Base-by-base conservation (phyloP, 2,113 vertebrate species). In the Lepus timidus region DNA sequence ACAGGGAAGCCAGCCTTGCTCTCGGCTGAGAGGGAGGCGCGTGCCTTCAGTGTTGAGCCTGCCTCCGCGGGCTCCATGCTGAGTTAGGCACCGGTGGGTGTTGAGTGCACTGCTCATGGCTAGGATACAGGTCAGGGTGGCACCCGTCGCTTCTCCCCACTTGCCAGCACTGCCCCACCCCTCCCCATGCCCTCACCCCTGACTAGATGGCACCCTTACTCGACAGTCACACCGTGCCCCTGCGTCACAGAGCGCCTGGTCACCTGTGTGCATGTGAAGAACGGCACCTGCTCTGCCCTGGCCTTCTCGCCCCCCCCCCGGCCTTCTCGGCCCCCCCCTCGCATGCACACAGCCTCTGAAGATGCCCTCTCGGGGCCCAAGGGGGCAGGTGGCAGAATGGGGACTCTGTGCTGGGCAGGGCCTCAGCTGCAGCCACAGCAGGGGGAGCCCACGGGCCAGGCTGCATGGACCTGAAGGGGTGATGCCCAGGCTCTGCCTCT, bases 281-380 rank as follows among this genome's bases (percentile, higher is more conserved):
- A 3, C 22, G 7, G 17, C 39, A 13, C 55, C 58, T 44, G 27
- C 80, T 9, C 36, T 33, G 31, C 13, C n/a, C 27, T 3, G 10
- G 9, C 4, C 1, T 2, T 10, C 70, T 36, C 1, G 0, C 33
- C 33, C 33, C 33, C 33, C 22, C 13, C n/a, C 27, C 2, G 10
- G 9, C 4, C 1, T 2, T 10, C 70, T 36, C 1, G 0, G 12
- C n/a, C 23, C 3, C 44, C 39, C 4, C 39, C 39, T 22, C 27
- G 39, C 33, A 19, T 9, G 19, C 9, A 65, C 84, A 12, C 20
- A 6, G 1, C 3, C 83, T 6, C 52, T 0, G 44, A 44, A 61
- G 51, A 39, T 39, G 33, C 52, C 44, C 73, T 52, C 2, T 19
- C 6, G 31, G 67, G 33, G 67, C 1, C 39, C 3, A 22, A 25